Conservation (phyloP, 2,113 vertebrate species). For the Noctilio leporinus region DNA sequence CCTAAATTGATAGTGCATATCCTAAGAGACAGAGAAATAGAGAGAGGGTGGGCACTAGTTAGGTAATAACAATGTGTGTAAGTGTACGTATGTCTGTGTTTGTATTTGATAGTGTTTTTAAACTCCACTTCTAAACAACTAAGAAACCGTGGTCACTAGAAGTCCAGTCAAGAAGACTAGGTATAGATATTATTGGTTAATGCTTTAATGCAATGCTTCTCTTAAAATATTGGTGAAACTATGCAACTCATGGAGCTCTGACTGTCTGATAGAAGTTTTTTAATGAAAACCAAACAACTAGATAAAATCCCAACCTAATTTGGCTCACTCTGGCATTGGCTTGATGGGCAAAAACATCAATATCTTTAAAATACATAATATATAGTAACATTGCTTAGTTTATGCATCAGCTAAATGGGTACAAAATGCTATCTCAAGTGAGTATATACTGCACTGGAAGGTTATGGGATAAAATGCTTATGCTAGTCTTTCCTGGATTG, state of each 20-base stretch:
- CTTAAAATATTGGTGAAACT: conserved; percentile 25
- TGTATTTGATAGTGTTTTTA: neutral
- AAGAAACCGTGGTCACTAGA: neutral
- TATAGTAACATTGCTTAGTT: conserved; percentile 35
- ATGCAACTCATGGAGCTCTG: neutral
- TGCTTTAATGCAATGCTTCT: neutral
- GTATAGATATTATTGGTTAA: neutral
- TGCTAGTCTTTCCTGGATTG: neutral
- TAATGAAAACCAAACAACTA: conserved; percentile 36
- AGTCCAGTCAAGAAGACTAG: neutral
- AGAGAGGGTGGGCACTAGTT: neutral
- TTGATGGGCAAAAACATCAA: neutral
- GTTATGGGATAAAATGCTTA: neutral
- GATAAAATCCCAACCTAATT: conserved; percentile 31
- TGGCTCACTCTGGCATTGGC: neutral
- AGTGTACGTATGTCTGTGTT: neutral
- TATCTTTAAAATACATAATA: conserved; percentile 13
- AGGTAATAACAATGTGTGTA: neutral
- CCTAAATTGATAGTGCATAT: neutral
- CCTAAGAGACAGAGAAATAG: conserved; percentile 4
- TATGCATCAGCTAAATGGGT: neutral
- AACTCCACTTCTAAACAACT: conserved; percentile 37
- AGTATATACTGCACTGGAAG: neutral
- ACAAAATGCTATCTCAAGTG: neutral
- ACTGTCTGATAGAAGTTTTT: conserved; percentile 25